Evolutionary conservation across 2,113 vertebrate species (phyloP), one percentile per base, ranked within the genome.

Genomic region (Rhea americana): DNA sequence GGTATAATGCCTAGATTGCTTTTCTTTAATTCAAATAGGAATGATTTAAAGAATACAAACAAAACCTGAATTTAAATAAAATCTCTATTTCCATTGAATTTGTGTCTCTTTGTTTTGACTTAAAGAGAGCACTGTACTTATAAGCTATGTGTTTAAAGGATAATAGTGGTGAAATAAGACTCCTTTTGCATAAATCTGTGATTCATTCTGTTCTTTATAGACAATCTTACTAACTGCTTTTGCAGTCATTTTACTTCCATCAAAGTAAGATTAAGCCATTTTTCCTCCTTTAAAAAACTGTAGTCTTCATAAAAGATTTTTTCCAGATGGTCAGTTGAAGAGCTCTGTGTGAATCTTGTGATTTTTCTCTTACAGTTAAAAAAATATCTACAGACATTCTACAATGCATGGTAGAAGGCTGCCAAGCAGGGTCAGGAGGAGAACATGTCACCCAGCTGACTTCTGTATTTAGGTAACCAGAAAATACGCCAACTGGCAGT

Each of bases 401-500:
- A 63, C 98, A 99, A 91, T 97, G 97, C 78, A 93, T 99, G 94
- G 96, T 99, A 92, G 98, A 99, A 98, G 96, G 98, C 92, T 99
- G 98, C 97, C 98, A 98, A 91, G 96, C 91, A 75, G 93, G 96
- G 66, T 97, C 98, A 85, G 87, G 95, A 95, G 96, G 96, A 87
- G 98, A 98, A 91, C 96, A 96, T 61, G 98, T 98, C 61, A 87
- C 98, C 87, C 98, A 98, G 92, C 97, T 99, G 96, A 97, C 98
- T 97, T 95, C 98, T 84, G 98, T 98, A 85, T 98, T 99, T 96
- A 98, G 98, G 99, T 99, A 98, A 98, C 67, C 92, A 81, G 95
- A 97, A 95, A 95, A 91, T 51, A 84, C 87, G 97, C 97, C 95
- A 97, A 83, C 22, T 98, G 97, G 97, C 97, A 97, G 87, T 43